Conservation (phyloP, 1,140 invertebrate genomes). For the Diabrotica virgifera region DNA sequence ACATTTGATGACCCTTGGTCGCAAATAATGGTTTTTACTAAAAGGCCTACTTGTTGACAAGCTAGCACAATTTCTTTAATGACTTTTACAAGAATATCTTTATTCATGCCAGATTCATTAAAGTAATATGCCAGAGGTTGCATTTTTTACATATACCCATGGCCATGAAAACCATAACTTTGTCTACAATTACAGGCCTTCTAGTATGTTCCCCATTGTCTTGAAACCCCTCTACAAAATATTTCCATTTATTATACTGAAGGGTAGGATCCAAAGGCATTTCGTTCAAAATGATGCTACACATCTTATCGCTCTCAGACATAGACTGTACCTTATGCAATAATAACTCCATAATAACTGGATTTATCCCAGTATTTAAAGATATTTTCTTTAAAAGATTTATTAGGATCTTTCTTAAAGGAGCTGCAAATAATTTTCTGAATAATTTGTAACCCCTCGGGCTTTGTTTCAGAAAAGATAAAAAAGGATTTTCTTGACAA, state of each 20-base stretch:
- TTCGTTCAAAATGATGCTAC: conserved; percentile 30
- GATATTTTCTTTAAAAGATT: conserved; percentile 32
- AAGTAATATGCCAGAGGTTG: too few relatives aligned
- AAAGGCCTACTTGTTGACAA: conserved; percentile 33
- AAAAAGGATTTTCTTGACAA: conserved; percentile 34
- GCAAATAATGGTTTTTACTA: too few relatives aligned
- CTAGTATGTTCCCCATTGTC: too few relatives aligned
- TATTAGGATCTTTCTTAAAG: conserved; percentile 27
- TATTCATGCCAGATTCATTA: too few relatives aligned
- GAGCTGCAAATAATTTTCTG: conserved; percentile 29
- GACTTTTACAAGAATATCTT: too few relatives aligned
- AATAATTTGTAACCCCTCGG: conserved; percentile 34
- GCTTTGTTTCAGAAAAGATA: conserved; percentile 36
- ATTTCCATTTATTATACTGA: too few relatives aligned
- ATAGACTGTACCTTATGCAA: conserved; percentile 14
- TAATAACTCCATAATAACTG: conserved; percentile 21
- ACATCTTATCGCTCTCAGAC: conserved; percentile 11
- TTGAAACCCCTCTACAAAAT: too few relatives aligned
- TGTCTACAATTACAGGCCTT: too few relatives aligned
- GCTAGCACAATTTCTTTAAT: conserved; percentile 30
- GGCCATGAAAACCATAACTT: too few relatives aligned
- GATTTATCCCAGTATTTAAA: conserved; percentile 37
- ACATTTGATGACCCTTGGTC: too few relatives aligned
- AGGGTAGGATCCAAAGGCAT: conserved; percentile 18
- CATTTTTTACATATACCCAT: too few relatives aligned